Evolutionary conservation across 2,113 vertebrate genomes (phyloP).

Genomic region (Protobothrops mucrosquamatus): DNA sequence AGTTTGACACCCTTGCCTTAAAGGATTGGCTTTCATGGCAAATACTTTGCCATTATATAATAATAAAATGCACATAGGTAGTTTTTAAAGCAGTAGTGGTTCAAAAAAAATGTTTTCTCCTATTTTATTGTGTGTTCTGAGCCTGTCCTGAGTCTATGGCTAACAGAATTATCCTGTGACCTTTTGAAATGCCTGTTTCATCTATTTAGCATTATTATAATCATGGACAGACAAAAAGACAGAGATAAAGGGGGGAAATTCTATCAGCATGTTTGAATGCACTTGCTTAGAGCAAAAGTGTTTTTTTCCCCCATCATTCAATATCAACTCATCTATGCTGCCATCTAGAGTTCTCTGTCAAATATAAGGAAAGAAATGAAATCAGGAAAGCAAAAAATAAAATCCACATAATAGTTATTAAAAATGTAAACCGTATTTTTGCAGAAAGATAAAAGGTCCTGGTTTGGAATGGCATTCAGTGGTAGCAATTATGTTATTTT

Average conservation of each 20-base stretch:
- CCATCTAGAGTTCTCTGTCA: slow-evolving; percentile 61
- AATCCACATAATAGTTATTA: background rate
- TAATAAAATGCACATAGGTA: background rate
- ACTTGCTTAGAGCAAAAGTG: background rate
- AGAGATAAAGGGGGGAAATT: background rate
- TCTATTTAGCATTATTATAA: background rate
- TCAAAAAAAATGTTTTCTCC: background rate
- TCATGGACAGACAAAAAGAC: background rate
- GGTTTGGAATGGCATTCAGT: background rate
- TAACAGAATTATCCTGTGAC: background rate
- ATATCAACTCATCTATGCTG: slow-evolving; percentile 61
- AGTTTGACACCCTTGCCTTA: background rate
- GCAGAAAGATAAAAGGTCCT: background rate
- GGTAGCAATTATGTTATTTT: background rate
- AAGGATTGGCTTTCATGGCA: background rate
- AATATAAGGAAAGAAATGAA: slow-evolving; percentile 1
- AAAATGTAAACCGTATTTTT: background rate
- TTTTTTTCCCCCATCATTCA: background rate
- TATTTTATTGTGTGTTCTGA: background rate
- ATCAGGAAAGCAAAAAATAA: background rate
- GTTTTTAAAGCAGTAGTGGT: slow-evolving; percentile 11
- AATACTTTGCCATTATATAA: background rate
- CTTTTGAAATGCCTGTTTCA: background rate
- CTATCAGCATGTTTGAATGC: background rate
- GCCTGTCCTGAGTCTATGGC: background rate